Evolutionary conservation across 2,888 invertebrate genomes (phyloP), one percentile per base, ranked within the genome.

Genomic region (Aethes cnicana): DNA sequence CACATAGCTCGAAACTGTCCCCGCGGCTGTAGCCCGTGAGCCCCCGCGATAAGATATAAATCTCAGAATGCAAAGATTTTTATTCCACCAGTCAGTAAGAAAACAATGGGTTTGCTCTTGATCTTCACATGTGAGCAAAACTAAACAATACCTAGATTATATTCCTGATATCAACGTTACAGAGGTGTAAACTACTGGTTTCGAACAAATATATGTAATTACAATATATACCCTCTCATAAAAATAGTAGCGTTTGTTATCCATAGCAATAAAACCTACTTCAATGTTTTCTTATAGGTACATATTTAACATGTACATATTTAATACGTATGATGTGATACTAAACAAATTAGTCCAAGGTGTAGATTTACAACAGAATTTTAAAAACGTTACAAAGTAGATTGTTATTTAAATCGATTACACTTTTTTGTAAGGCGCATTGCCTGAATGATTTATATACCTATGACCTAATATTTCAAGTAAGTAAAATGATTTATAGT

Each of bases 21-120:
- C 26, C 41, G 26, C 23, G 20, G 6, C 21, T 43, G 52, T 37
- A 47, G 52, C 42, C 41, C 4, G 32, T 52, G 47, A 52, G 42
- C 52, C 37, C 17, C 5, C 8, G 1, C 47, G 55, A 55, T 55
- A 55, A 55, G 55, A 47, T 47, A 47, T 18, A 52, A 55, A 52
- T 47, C 52, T 46, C 36, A 17, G 36, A 42, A 55, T 35, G 35
- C 50, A 36, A 37, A 47, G 44, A 46, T 46, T 52, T 52, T 39
- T 26, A 46, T 26, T 25, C 28, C 23, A 18, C 17, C 25, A 41
- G 30, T 7, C 20, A 25, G 33, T 44, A 37, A 11, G 41, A 55
- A 43, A 53, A 50, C 44, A 53, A 37, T 23, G 39, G 49, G 43
- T 50, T 55, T 39, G 21, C 25, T 26, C 23, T 44, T 48, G 36